Conservation (phyloP, 2,113 vertebrate genomes). For the Gadus macrocephalus region DNA sequence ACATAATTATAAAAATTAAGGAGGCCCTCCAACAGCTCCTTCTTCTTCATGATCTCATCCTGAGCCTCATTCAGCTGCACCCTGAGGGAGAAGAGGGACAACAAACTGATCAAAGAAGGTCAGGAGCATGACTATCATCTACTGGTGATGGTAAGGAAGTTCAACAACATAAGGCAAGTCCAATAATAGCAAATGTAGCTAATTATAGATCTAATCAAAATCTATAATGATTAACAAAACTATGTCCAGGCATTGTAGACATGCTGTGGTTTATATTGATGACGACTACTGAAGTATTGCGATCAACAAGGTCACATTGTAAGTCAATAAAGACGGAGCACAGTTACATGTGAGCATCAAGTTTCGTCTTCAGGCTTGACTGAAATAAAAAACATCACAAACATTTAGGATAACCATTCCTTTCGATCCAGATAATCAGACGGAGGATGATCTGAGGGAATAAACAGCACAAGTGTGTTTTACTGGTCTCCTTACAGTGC, state of each 20-base stretch:
- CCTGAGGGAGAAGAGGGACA: constrained; percentile 61
- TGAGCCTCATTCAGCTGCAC: constrained; percentile 92
- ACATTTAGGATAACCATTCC: background rate
- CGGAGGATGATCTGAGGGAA: too few relatives aligned
- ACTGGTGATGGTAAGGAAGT: background rate
- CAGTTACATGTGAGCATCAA: constrained; percentile 96
- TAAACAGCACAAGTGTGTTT: background rate
- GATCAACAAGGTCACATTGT: too few relatives aligned
- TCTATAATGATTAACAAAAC: too few relatives aligned
- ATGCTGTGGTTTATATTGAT: too few relatives aligned
- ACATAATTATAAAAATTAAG: constrained; percentile 18
- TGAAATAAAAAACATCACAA: constrained; percentile 51
- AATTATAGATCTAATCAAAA: too few relatives aligned
- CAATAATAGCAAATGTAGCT: too few relatives aligned
- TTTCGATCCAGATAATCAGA: background rate
- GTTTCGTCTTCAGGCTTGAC: constrained; percentile 91
- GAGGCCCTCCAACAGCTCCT: constrained; percentile 90
- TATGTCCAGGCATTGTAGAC: too few relatives aligned
- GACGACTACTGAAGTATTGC: too few relatives aligned
- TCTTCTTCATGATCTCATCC: constrained; percentile 95
- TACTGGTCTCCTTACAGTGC: too few relatives aligned
- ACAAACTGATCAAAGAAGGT: background rate
- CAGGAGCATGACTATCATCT: too few relatives aligned
- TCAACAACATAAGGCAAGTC: background rate
- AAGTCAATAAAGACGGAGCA: background rate